A percentile compares a stretch with the other conserved stretches of the same genome.
These are phyloP conservation scores for Arnoldichthys spilopterus DNA, from an alignment of 2,797 vertebrate species.

Conservation along the genomic window DNA sequence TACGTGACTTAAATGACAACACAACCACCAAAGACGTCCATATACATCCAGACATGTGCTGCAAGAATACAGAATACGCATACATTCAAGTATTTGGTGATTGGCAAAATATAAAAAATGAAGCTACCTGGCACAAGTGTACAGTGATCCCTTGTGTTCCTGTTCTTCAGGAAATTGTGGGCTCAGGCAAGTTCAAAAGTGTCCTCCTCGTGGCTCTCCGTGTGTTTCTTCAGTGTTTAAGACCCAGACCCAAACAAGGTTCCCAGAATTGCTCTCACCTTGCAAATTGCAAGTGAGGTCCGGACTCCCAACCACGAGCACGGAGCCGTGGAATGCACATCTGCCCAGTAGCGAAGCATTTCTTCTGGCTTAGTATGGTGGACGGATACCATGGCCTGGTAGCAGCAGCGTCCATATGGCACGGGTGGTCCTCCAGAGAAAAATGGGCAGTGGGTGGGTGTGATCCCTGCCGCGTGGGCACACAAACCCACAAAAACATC, in stretches of 20 bases:
- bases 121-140: constrained; percentile 64
- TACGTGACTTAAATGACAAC: background rate
- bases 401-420: constrained; percentile 85
- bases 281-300: constrained; percentile 81
- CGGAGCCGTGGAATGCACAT: constrained; percentile 60
- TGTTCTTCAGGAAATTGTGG: constrained; percentile 53
- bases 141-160: constrained; percentile 55
- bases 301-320: constrained; percentile 79
- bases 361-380: constrained; percentile 79
- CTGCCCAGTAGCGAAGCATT: constrained; percentile 81
- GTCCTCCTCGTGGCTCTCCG: background rate
- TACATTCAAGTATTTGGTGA: constrained; percentile 41
- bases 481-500: constrained; percentile 87
- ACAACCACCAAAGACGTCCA: constrained; percentile 20
- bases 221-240: background rate
- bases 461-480: constrained; percentile 78
- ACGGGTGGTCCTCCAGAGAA: constrained; percentile 82
- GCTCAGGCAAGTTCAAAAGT: background rate
- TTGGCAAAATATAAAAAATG: constrained; percentile 55
- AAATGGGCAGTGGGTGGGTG: constrained; percentile 80
- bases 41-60: no score
- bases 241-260: constrained; percentile 56
- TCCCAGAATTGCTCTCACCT: constrained; percentile 72
- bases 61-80: background rate
- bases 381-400: constrained; percentile 83